Evolutionary conservation across 2,113 vertebrate genomes (phyloP).

Genomic region (Pseudorasbora parva): DNA sequence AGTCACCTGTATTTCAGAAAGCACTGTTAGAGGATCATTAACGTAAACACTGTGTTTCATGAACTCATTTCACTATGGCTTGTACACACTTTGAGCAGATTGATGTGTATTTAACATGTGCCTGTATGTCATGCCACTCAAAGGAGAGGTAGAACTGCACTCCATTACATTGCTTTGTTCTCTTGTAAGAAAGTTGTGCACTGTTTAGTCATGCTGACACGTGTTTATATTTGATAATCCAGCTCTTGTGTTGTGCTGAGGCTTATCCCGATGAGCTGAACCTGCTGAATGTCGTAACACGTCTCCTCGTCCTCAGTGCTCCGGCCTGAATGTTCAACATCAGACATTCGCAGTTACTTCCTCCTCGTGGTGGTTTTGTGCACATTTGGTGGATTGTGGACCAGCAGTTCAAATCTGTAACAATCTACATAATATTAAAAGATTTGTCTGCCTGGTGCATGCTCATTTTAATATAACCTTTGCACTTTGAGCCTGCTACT

Average conservation of each 20-base stretch:
- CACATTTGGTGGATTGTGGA: background rate
- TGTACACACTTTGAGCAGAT: background rate
- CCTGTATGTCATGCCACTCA: background rate
- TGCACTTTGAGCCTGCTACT: background rate
- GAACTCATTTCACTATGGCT: background rate
- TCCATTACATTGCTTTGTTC: background rate
- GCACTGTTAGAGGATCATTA: background rate
- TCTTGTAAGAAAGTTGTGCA: background rate
- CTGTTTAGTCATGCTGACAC: background rate
- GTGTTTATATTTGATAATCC: slow-evolving; percentile 20
- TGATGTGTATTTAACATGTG: background rate
- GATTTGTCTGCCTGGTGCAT: background rate
- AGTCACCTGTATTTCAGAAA: background rate
- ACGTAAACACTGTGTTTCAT: background rate
- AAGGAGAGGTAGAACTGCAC: background rate
- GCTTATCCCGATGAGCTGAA: background rate
- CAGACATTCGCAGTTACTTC: background rate
- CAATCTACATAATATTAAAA: background rate
- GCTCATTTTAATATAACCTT: background rate
- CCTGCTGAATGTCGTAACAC: background rate
- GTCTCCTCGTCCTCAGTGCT: background rate
- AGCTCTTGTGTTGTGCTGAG: background rate
- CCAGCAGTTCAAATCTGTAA: background rate
- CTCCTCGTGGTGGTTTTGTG: background rate
- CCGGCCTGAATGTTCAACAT: background rate